Percentiles rank a stretch among this genome's conserved stretches.
Evolutionary conservation across 2,888 invertebrate species (phyloP).

Genomic region (Himalopsyche anomala): DNA sequence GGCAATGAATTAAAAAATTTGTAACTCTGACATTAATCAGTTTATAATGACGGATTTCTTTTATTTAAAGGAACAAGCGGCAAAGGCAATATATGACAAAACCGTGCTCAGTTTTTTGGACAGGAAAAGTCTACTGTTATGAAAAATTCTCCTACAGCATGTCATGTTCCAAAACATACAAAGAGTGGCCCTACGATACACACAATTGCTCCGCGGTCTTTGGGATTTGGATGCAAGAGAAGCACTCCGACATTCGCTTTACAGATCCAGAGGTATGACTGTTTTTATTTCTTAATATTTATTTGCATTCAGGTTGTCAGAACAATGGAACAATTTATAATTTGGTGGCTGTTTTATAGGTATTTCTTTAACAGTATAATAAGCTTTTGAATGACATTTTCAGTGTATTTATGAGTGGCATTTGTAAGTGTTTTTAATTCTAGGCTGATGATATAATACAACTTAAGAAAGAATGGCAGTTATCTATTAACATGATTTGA

Average conservation of each 20-base stretch:
- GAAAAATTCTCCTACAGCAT: constrained; percentile 78
- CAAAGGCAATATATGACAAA: neutral
- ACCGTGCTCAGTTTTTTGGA: constrained; percentile 75
- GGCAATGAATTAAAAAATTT: too few relatives aligned
- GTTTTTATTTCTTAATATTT: too few relatives aligned
- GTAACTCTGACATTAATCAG: neutral
- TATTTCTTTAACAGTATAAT: too few relatives aligned
- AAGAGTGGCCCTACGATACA: constrained; percentile 81
- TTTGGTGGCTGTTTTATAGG: too few relatives aligned
- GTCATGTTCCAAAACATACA: constrained; percentile 78
- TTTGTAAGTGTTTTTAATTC: too few relatives aligned
- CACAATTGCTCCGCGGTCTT: constrained; percentile 81
- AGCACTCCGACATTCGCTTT: neutral
- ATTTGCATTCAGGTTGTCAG: too few relatives aligned
- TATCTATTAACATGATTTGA: too few relatives aligned
- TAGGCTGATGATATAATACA: too few relatives aligned
- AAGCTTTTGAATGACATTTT: too few relatives aligned
- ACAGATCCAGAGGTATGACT: neutral
- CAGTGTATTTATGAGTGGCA: too few relatives aligned
- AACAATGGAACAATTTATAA: too few relatives aligned
- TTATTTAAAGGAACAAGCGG: neutral
- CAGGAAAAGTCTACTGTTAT: constrained; percentile 80
- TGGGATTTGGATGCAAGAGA: constrained; percentile 81
- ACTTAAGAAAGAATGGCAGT: too few relatives aligned
- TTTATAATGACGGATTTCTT: neutral